Evolutionary conservation across 2,113 vertebrate genomes (phyloP).

Genomic region (Cyprinus carpio): DNA sequence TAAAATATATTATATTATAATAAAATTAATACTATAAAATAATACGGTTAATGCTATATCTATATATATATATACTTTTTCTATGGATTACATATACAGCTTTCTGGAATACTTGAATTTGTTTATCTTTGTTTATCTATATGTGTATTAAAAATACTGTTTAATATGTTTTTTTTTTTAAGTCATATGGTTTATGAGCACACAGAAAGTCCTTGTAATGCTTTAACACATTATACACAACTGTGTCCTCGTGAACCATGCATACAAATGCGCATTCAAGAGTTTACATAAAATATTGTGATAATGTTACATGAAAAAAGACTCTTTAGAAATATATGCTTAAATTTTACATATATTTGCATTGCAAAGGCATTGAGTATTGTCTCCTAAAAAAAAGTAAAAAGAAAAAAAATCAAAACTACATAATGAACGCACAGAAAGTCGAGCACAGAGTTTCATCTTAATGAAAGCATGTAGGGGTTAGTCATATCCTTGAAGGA

Average conservation of each 20-base stretch:
- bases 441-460: not conserved
- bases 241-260: not conserved
- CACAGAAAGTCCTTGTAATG: not conserved
- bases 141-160: not conserved
- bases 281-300: not conserved
- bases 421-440: slow-evolving; percentile 18
- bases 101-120: too few relatives aligned
- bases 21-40: too few relatives aligned
- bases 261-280: not conserved
- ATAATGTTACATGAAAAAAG: slow-evolving; percentile 6
- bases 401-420: not conserved
- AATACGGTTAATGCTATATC: too few relatives aligned
- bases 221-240: not conserved
- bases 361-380: not conserved
- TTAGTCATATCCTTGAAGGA: slow-evolving; percentile 37
- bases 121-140: too few relatives aligned
- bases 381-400: slow-evolving; percentile 16
- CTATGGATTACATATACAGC: too few relatives aligned
- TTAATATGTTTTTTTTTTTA: not conserved
- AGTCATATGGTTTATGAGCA: too few relatives aligned
- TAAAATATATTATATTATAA: not conserved
- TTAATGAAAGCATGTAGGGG: slow-evolving; percentile 21
- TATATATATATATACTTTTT: too few relatives aligned
- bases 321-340: not conserved
- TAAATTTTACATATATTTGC: not conserved